Conservation (phyloP, 2,113 vertebrate genomes). For the Hylia prasina region DNA sequence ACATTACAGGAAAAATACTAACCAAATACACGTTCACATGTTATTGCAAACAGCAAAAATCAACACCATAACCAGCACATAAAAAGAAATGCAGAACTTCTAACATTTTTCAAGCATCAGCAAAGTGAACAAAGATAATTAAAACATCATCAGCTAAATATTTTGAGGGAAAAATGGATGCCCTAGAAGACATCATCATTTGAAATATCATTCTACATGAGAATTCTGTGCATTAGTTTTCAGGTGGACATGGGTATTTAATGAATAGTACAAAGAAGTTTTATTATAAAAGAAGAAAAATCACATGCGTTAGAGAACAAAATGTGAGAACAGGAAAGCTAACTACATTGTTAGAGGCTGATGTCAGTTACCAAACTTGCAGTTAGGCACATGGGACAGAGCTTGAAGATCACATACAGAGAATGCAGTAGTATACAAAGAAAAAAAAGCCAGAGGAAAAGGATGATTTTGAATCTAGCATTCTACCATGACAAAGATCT, state of each 20-base stretch:
- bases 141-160: neutral
- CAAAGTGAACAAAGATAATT: neutral
- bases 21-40: neutral
- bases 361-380: neutral
- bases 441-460: neutral
- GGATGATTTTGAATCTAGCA: neutral
- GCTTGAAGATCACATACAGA: neutral
- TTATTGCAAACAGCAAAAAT: neutral
- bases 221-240: neutral
- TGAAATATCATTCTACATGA: neutral
- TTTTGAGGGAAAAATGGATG: neutral
- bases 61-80: neutral
- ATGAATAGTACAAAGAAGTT: neutral
- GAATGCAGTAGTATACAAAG: neutral
- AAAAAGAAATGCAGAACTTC: neutral
- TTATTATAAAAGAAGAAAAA: neutral
- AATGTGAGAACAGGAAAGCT: neutral
- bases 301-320: neutral
- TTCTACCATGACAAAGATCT: neutral
- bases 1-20: neutral
- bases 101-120: neutral
- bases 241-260: neutral
- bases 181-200: neutral
- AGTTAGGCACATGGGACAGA: neutral
- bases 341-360: neutral